A percentile compares a stretch with the other conserved stretches of the same genome.
phyloP scores from a whole-genome alignment of 2,113 vertebrate genomes.

The Panthera tigris region DNA sequence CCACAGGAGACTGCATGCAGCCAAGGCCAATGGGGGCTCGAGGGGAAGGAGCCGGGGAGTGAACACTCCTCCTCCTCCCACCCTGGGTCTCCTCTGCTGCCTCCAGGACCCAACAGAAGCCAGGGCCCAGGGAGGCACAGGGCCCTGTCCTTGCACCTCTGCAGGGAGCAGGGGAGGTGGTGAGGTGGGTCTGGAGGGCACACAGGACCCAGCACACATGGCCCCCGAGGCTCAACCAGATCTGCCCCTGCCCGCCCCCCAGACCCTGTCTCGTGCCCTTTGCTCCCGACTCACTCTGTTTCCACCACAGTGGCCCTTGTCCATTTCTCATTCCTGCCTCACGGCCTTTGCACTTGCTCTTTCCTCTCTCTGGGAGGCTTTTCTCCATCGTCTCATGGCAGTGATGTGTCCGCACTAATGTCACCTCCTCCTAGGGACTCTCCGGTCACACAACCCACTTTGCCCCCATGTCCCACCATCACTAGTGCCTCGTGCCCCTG shows the following conservation, averaged over 20 bases:
- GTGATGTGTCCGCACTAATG: background rate
- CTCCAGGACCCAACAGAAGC: background rate
- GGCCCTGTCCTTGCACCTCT: background rate
- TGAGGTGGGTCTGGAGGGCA: too few relatives aligned
- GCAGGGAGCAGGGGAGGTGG: background rate
- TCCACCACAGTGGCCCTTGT: background rate
- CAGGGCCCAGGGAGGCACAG: background rate
- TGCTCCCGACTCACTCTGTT: background rate
- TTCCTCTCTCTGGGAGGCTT: background rate
- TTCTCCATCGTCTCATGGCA: background rate
- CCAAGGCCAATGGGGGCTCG: background rate
- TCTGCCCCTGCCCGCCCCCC: background rate
- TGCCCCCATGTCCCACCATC: background rate
- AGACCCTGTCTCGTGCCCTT: background rate
- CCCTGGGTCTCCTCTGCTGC: background rate
- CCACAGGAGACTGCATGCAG: background rate
- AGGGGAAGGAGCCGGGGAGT: rapidly evolving
- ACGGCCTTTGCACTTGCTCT: background rate
- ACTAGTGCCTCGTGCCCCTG: background rate
- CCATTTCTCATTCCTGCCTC: background rate
- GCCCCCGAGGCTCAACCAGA: rapidly evolving
- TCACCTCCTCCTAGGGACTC: background rate
- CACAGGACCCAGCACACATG: background rate
- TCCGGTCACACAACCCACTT: background rate
- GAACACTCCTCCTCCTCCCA: rapidly evolving